Conservation (phyloP, 1,140 invertebrate genomes). For the Phortica variegata region DNA sequence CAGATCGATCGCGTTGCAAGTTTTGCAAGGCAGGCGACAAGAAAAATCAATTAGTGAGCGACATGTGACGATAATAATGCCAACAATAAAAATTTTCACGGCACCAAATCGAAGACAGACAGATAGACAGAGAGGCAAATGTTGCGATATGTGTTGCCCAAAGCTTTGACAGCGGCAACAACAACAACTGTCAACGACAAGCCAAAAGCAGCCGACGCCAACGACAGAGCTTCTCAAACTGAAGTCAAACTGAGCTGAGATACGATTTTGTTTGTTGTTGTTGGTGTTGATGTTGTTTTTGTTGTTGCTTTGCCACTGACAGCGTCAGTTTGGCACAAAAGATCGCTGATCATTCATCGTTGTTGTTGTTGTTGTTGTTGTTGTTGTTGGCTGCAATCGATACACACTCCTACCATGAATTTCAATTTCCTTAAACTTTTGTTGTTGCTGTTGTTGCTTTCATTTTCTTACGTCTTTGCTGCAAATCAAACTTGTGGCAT, state of each 20-base stretch:
- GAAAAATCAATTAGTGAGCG: conserved; percentile 58
- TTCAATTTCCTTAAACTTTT: conserved; percentile 31
- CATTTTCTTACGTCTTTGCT: not conserved
- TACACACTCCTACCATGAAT: conserved; percentile 37
- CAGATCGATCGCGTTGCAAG: no score
- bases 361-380: no score
- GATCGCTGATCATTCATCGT: no score
- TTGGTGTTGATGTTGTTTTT: no score
- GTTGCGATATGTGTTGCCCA: not conserved
- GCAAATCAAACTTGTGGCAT: conserved; percentile 8
- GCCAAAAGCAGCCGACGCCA: no score
- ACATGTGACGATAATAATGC: conserved; percentile 56
- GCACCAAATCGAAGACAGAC: conserved; percentile 10
- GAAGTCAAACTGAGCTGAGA: no score
- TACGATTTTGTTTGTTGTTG: no score
- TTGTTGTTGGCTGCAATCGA: conserved; percentile 37
- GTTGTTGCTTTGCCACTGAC: no score
- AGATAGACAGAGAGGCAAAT: not conserved
- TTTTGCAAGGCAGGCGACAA: conserved; percentile 47
- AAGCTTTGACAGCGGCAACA: conserved; percentile 6
- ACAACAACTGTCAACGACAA: conserved; percentile 2
- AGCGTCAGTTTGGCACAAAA: no score
- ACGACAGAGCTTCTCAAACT: no score
- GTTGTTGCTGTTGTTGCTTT: conserved; percentile 8
- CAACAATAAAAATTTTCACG: conserved; percentile 47